phyloP scores from a whole-genome alignment of 2,113 vertebrate genomes.

The Perca flavescens region DNA sequence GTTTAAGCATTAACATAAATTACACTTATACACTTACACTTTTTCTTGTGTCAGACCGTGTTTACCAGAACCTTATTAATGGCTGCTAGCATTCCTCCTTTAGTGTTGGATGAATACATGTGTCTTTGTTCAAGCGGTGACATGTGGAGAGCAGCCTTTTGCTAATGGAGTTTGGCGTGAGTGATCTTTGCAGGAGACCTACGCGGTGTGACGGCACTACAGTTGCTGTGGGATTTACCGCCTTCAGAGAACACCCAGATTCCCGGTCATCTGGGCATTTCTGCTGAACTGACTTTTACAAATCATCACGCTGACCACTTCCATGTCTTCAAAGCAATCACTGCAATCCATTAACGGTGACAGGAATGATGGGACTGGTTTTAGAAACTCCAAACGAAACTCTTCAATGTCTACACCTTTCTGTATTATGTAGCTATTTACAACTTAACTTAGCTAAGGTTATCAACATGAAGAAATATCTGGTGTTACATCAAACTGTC shows the following conservation, averaged over 20 bases:
- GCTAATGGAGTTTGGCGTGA: constrained; percentile 69
- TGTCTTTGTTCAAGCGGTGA: constrained; percentile 61
- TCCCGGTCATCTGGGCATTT: constrained; percentile 69
- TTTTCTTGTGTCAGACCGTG: constrained; percentile 54
- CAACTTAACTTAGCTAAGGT: neutral
- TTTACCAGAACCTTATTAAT: constrained; percentile 74
- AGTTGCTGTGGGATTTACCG: constrained; percentile 60
- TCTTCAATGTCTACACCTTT: neutral
- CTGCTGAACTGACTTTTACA: constrained; percentile 68
- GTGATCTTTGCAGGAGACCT: constrained; percentile 72
- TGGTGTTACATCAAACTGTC: neutral
- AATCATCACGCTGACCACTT: constrained; percentile 60
- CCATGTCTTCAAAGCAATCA: constrained; percentile 69
- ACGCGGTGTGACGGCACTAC: constrained; percentile 39
- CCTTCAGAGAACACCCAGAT: constrained; percentile 54
- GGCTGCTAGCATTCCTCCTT: constrained; percentile 53
- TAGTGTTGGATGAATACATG: constrained; percentile 28
- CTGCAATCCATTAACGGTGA: constrained; percentile 30
- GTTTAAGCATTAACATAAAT: constrained; percentile 25
- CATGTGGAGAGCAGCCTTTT: constrained; percentile 67
- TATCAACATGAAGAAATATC: constrained; percentile 9
- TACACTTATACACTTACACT: constrained; percentile 6
- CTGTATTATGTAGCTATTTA: neutral
- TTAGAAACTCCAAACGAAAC: neutral
- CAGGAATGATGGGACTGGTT: neutral